Evolutionary conservation across 2,888 invertebrate genomes (phyloP), one percentile per base, ranked within the genome.

Genomic region (Clanis bilineata): DNA sequence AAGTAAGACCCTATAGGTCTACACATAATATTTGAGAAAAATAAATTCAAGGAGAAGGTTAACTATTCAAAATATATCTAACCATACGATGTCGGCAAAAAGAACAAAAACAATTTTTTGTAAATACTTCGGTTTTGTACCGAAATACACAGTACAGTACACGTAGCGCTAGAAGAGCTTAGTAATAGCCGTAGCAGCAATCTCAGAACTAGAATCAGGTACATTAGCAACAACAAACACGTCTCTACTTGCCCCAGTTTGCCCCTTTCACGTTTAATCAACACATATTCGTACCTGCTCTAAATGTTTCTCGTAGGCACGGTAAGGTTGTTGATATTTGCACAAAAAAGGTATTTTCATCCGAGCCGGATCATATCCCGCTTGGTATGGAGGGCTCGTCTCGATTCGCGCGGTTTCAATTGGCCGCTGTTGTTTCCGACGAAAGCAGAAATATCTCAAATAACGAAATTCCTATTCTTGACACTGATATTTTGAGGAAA

Each of bases 271-370:
- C 72, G 72, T 70, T 75, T 59, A 77, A 77, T 76, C 73, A 77
- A 76, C 76, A 68, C 66, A 71, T 69, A 69, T 70, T 66, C 67
- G 65, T 72, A 70, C 72, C 73, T 73, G 68, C 64, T 70, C 63
- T 63, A 65, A 71, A 74, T 67, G 65, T 69, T 66, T 63, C 73
- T 69, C 66, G 61, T 61, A 64, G 64, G 68, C 59, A 68, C 63
- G 68, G 68, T 70, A 68, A 71, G 68, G 60, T 69, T 73, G 69
- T 71, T 72, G 70, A 70, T 72, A 72, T 78, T 77, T 70, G 71
- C 68, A 67, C 69, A 72, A 74, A 77, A 76, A 78, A 75, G 69
- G 66, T 72, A 74, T 73, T 74, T 76, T 71, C 65, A 73, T 68
- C 65, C 72, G 60, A 61, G 65, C 45, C 58, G 73, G 72, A 73